Evolutionary conservation across 1,140 invertebrate species (phyloP).

Genomic region (Whitmania pigra): DNA sequence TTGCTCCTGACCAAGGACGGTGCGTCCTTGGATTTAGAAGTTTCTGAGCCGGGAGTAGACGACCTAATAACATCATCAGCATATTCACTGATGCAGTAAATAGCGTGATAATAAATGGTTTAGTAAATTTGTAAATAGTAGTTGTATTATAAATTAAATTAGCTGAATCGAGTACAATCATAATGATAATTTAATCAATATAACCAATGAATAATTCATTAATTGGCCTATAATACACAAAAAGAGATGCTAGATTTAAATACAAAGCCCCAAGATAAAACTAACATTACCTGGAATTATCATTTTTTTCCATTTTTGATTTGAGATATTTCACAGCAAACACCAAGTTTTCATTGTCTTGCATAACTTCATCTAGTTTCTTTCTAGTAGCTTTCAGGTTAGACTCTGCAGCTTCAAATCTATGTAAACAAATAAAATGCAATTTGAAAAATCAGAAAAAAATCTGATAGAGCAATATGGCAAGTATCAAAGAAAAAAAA

Average conservation of each 20-base stretch:
- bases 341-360: slow-evolving; percentile 29
- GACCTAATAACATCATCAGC: neutral
- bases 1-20: neutral
- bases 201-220: neutral
- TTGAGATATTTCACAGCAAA: slow-evolving; percentile 21
- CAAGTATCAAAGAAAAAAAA: too few relatives aligned
- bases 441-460: slow-evolving; percentile 10
- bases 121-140: neutral
- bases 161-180: neutral
- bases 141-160: neutral
- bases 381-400: slow-evolving; percentile 64
- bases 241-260: neutral
- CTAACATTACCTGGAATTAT: slow-evolving; percentile 3
- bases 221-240: neutral
- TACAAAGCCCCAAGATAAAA: neutral
- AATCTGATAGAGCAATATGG: too few relatives aligned
- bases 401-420: slow-evolving; percentile 70
- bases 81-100: slow-evolving; percentile 10
- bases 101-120: neutral
- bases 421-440: slow-evolving; percentile 55
- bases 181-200: too few relatives aligned
- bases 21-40: slow-evolving; percentile 25
- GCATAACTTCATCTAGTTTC: slow-evolving; percentile 70
- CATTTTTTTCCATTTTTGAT: slow-evolving; percentile 16
- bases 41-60: neutral